Evolutionary conservation across 2,797 vertebrate genomes (phyloP).

Genomic region (Coracias cyanogaster): DNA sequence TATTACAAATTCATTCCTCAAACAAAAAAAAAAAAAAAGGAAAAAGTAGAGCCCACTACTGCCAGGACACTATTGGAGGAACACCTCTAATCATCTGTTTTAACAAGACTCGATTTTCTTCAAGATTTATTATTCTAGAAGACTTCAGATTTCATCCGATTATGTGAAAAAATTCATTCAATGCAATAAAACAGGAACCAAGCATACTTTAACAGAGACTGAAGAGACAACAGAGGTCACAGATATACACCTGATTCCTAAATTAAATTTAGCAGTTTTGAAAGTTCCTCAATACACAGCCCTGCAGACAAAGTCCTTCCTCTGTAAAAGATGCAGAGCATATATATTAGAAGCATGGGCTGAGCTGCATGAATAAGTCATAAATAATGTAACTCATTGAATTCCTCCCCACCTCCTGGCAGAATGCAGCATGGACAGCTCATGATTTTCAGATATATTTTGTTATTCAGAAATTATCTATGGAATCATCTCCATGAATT

Average conservation of each 20-base stretch:
- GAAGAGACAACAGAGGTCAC: neutral
- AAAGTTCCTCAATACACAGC: neutral
- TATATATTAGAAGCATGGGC: neutral
- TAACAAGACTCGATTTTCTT: neutral
- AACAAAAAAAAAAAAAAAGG: neutral
- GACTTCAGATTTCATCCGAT: neutral
- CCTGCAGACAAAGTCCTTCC: slow-evolving; percentile 23
- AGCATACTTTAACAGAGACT: neutral
- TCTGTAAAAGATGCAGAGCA: slow-evolving; percentile 6
- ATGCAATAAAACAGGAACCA: neutral
- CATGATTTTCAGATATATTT: slow-evolving; percentile 41
- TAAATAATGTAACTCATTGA: slow-evolving; percentile 18
- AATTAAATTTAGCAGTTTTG: slow-evolving; percentile 20
- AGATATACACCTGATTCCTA: neutral
- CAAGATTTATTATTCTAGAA: neutral
- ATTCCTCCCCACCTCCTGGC: neutral
- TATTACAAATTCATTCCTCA: neutral
- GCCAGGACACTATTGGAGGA: neutral
- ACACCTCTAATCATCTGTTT: neutral
- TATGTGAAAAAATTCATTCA: neutral
- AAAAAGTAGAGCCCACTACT: neutral
- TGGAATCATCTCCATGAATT: slow-evolving; percentile 23
- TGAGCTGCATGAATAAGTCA: slow-evolving; percentile 29
- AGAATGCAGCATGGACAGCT: neutral
- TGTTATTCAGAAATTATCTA: slow-evolving; percentile 47